Conservation (phyloP, 1,140 invertebrate species). For the Drosophila ohnishii region DNA sequence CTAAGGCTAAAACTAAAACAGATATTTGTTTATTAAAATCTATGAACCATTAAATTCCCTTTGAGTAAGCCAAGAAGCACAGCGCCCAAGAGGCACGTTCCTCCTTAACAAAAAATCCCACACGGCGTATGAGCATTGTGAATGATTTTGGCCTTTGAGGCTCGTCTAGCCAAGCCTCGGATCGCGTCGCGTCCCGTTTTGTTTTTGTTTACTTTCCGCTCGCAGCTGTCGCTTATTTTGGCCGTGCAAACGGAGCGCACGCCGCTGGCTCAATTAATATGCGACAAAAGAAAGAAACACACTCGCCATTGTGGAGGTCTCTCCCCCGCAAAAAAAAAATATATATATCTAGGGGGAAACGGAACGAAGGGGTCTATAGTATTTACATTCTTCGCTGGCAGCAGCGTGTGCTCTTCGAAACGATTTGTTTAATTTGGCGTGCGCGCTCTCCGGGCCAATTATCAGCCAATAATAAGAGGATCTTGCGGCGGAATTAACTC, state of each 20-base stretch:
- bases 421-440: constrained; percentile 66
- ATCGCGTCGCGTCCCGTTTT: constrained; percentile 16
- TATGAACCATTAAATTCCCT: constrained; percentile 7
- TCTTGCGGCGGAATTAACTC: constrained; percentile 34
- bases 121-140: constrained; percentile 16
- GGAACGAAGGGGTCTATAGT: not conserved
- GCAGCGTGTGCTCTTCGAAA: constrained; percentile 27
- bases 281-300: constrained; percentile 54
- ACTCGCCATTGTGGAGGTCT: constrained; percentile 34
- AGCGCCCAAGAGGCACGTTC: not conserved
- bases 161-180: not conserved
- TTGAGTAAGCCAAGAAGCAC: not conserved
- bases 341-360: not conserved
- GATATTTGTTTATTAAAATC: not conserved
- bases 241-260: constrained; percentile 57
- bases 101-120: not conserved
- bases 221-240: constrained; percentile 42
- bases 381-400: constrained; percentile 23
- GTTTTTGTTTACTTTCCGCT: constrained; percentile 48
- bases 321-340: constrained; percentile 11
- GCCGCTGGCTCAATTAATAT: constrained; percentile 60
- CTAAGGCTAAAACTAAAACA: not conserved
- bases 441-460: constrained; percentile 55
- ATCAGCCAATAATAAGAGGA: constrained; percentile 24
- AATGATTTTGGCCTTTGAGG: constrained; percentile 12